Evolutionary conservation across 35 echinoderm and acorn worm genomes (phyloP), one percentile per base, ranked within the genome.

Genomic region (Chiridota heheva): DNA sequence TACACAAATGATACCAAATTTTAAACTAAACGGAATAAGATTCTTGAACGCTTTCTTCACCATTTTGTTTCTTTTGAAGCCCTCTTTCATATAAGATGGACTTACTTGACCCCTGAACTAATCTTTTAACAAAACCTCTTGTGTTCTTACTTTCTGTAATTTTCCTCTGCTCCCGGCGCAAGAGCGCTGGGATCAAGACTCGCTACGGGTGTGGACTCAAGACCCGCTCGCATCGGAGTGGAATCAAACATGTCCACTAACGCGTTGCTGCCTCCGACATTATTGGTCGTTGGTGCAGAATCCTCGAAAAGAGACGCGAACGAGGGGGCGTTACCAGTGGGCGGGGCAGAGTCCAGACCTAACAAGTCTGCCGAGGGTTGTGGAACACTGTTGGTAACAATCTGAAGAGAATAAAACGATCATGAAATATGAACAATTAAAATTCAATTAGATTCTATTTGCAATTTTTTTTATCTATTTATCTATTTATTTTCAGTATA

Each of bases 241-340:
- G 83, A 55, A 15, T 81, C 93, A 68, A 96, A 96, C 44, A 96
- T 73, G 43, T 96, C 93, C 2, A 96, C 78, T 7, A 96, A 65
- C 0, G 73, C 58, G 40, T 68, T 70, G 7, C 43, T 88, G 24
- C n/a, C 74, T 31, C 27, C 34, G 18, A 59, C 25, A 27, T 40
- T 51, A 22, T 58, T 60, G 2, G 36, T 31, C 35, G 86, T 36
- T n/a, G 55, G 7, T 3, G 78, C 37, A 24, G 67, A 33, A 1
- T 67, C 42, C 20, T 80, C 82, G 34, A 82, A 82, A 44, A 92
- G 67, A 24, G 89, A 82, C 76, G 59, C 44, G 26, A 78, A 67
- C 18, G 81, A 22, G 31, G 60, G 59, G 4, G 67, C 42, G 17
- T 61, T n/a, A n/a, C 39, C 41, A 20, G 62, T 43, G 24, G 93